Evolutionary conservation across 1,140 invertebrate species (phyloP).

Genomic region (Sitodiplosis mosellana): DNA sequence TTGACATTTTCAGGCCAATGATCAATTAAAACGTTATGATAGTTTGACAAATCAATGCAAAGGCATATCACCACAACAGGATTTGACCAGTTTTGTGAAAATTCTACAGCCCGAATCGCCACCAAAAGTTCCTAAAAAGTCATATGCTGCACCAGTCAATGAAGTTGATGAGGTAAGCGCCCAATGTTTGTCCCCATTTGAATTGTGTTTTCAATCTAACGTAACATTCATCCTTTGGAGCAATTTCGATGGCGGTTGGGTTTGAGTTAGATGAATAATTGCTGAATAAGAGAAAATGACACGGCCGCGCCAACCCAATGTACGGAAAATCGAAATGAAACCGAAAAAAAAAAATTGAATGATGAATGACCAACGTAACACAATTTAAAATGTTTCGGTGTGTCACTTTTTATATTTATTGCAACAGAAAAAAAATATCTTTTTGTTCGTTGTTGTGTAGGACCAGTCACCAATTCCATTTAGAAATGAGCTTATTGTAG

Average conservation of each 20-base stretch:
- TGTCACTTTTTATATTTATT: too few species aligned
- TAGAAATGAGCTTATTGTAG: conserved; percentile 67
- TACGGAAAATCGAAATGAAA: conserved; percentile 15
- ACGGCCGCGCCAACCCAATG: too few species aligned
- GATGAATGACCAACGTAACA: too few species aligned
- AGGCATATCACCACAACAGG: conserved; percentile 41
- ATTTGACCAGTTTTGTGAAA: conserved; percentile 53
- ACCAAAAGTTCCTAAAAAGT: conserved; percentile 33
- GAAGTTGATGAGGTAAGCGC: too few species aligned
- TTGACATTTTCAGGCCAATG: conserved; percentile 36
- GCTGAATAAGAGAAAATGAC: too few species aligned
- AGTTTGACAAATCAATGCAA: conserved; percentile 48
- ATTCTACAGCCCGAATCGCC: conserved; percentile 38
- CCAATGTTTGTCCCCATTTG: too few species aligned
- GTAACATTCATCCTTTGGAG: too few species aligned
- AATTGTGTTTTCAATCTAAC: too few species aligned
- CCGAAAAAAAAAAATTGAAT: conserved; percentile 4
- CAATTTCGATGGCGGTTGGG: too few species aligned
- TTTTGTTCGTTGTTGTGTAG: too few species aligned
- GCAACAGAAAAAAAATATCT: too few species aligned
- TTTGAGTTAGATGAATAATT: too few species aligned
- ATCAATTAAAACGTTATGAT: conserved; percentile 59
- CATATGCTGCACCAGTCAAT: conserved; percentile 38
- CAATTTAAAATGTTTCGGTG: not conserved
- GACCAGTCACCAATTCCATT: conserved; percentile 18